Percentiles rank a stretch among this genome's conserved stretches.
Evolutionary conservation across 2,113 vertebrate genomes (phyloP).

Genomic region (Acanthochromis polyacanthus): DNA sequence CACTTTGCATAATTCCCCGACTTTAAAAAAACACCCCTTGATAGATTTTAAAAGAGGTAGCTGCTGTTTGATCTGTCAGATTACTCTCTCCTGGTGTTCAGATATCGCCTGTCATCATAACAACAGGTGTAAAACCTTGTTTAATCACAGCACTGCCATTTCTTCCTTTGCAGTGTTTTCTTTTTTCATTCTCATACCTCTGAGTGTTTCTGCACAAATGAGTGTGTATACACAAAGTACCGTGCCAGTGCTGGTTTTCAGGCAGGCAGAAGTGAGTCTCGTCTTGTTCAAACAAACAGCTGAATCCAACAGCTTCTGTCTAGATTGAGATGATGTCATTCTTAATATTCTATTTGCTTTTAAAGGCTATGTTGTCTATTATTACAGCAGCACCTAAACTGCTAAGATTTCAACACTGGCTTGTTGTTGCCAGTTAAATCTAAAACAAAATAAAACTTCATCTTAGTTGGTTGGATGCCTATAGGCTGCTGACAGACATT

Average conservation of each 20-base stretch:
- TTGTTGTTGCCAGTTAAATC: conserved; percentile 15
- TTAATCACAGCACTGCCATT: conserved; percentile 1
- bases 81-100: conserved; percentile 16
- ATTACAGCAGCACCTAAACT: conserved; percentile 1
- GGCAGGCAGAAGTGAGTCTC: conserved; percentile 31
- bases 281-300: conserved; percentile 64
- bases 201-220: conserved; percentile 4
- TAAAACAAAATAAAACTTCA: not conserved
- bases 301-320: conserved; percentile 55
- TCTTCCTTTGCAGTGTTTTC: conserved; percentile 11
- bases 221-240: conserved; percentile 1
- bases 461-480: not conserved
- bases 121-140: conserved; percentile 29
- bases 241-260: conserved; percentile 46
- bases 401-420: not conserved
- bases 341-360: conserved; percentile 47
- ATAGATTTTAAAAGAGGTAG: conserved; percentile 5
- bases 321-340: conserved; percentile 61
- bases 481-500: not conserved
- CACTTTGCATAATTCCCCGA: conserved; percentile 20
- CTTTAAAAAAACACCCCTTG: not conserved
- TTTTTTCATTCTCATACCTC: conserved; percentile 11
- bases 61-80: conserved; percentile 25
- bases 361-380: conserved; percentile 28
- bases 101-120: conserved; percentile 20